Evolutionary conservation across 92 coral and sea anemone species (phyloP), one percentile per base, ranked within the genome.

Genomic region (Palythoa heliodiscus): DNA sequence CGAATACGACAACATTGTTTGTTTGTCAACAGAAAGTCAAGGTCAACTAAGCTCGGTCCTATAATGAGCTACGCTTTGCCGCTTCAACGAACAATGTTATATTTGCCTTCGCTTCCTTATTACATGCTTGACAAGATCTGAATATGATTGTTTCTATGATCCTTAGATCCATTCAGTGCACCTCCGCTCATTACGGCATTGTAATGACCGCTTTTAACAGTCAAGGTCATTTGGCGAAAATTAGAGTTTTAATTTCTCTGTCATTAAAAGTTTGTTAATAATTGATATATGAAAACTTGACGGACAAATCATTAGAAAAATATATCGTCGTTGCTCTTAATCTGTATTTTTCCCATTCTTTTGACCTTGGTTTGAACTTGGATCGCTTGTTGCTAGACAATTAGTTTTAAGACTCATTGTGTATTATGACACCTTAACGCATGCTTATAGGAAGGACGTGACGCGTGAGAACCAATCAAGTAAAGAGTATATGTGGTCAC

Each of bases 41-140:
- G 84, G 84, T 80, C 84, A 79, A 24, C 73, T 23, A 19, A 25
- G 20, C 43, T 43, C 29, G 81, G 50, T 64, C 55, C 37, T 16
- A 78, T 61, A 79, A 79, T 67, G 84, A 55, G 61, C 50, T 22
- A 60, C 55, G 80, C 66, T 52, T 29, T 76, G 48, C 67, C 81
- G 84, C 73, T 80, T 67, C 73, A 80, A 66, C 84, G 84, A 80
- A 52, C 84, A 80, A 80, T 23, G 74, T 53, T 47, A 66, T 64
- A 80, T 80, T 80, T 58, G 63, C 61, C 48, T 66, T 43, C 47
- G 84, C 66, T 67, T 14, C 43, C 73, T 66, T 80, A 80, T 80
- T 80, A 80, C 43, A 80, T 80, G 84, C 84, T 80, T 80, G 75
- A 66, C 73, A 66, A 80, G 74, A 43, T 60, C 70, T 60, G 53